phyloP scores from a whole-genome alignment of 2,797 vertebrate species.

The Antrozous pallidus region DNA sequence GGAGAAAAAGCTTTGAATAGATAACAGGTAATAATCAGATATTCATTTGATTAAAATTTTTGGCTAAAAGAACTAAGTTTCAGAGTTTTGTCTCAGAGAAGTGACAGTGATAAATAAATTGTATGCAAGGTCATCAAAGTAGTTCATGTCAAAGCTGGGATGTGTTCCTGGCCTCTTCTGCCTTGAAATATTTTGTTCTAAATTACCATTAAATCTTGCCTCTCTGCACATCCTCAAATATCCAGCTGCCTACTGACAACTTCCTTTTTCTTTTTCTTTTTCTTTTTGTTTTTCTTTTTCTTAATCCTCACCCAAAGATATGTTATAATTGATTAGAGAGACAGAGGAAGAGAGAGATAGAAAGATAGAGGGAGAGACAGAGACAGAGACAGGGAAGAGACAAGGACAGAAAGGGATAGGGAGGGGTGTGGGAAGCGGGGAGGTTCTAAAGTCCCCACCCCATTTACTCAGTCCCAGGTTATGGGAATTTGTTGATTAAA shows the following conservation, averaged over 20 bases:
- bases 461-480: neutral
- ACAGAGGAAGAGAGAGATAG: neutral
- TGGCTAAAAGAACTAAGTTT: neutral
- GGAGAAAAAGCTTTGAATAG: neutral
- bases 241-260: neutral
- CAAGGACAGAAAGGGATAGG: no score
- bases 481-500: neutral
- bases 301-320: neutral
- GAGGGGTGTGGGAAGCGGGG: fast-evolving
- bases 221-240: neutral
- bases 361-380: no score
- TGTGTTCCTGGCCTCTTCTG: neutral
- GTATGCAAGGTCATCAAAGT: neutral
- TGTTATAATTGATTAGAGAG: neutral
- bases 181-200: neutral
- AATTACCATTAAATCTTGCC: neutral
- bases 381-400: no score
- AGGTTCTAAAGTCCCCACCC: fast-evolving
- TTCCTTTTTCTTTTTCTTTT: neutral
- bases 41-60: neutral
- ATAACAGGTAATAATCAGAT: neutral
- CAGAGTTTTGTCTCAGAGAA: neutral
- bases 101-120: neutral
- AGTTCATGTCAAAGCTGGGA: neutral
- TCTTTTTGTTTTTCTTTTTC: neutral